These are phyloP conservation scores for Biston stratarius DNA, from an alignment of 2,888 invertebrate genomes.

Conservation along the genomic window DNA sequence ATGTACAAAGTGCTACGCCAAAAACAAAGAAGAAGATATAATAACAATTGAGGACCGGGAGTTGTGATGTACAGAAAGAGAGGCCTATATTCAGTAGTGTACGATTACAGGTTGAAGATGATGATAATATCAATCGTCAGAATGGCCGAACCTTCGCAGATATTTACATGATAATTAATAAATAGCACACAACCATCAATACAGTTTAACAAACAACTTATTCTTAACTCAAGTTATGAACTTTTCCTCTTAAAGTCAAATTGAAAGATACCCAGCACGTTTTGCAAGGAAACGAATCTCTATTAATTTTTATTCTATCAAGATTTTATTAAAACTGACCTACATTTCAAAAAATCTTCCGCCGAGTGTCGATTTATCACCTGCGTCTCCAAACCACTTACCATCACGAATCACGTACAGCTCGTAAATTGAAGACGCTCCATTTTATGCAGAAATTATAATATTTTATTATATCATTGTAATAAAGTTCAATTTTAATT, in stretches of 20 bases:
- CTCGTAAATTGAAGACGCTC: constrained; percentile 42
- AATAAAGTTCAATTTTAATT: constrained; percentile 19
- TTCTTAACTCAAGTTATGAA: too few species aligned
- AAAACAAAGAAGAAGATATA: too few species aligned
- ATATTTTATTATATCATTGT: constrained; percentile 16
- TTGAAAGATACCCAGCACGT: not conserved
- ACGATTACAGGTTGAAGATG: too few species aligned
- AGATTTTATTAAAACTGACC: constrained; percentile 1
- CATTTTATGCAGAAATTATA: constrained; percentile 28
- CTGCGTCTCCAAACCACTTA: constrained; percentile 30
- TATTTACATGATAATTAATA: too few species aligned
- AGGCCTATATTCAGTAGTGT: too few species aligned
- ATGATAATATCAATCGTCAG: too few species aligned
- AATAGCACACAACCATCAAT: too few species aligned
- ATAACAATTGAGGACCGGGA: too few species aligned
- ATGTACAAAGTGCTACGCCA: too few species aligned
- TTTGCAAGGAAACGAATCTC: not conserved
- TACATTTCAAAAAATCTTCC: not conserved
- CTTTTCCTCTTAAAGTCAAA: not conserved
- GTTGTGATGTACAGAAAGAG: too few species aligned
- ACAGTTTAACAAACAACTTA: too few species aligned
- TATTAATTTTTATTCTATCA: not conserved
- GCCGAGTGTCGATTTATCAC: constrained; percentile 20
- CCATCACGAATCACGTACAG: constrained; percentile 48
- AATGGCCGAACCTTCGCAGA: too few species aligned